phyloP scores from a whole-genome alignment of 2,888 invertebrate species.

The Scaptomyza tumidula region DNA sequence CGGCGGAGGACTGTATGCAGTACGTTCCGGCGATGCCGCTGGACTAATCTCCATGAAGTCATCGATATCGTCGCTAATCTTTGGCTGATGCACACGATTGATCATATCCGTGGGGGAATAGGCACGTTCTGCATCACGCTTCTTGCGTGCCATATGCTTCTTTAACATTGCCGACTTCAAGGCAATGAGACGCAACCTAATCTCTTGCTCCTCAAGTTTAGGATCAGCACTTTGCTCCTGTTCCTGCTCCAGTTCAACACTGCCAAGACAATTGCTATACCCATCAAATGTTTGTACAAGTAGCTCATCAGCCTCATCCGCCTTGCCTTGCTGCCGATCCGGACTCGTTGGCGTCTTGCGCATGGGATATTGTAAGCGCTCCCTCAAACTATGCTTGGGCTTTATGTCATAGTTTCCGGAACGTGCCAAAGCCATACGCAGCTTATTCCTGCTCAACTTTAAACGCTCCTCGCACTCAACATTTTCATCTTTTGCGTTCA shows the following conservation, averaged over 20 bases:
- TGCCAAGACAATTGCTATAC: conserved; percentile 13
- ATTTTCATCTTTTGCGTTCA: conserved; percentile 44
- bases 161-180: conserved; percentile 83
- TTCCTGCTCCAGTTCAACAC: conserved; percentile 57
- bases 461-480: conserved; percentile 47
- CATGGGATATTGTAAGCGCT: conserved; percentile 57
- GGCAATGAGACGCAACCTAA: conserved; percentile 82
- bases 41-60: conserved; percentile 83
- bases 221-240: conserved; percentile 34
- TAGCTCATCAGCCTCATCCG: conserved; percentile 3
- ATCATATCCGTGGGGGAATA: conserved; percentile 84
- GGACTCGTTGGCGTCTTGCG: conserved; percentile 52
- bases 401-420: conserved; percentile 48
- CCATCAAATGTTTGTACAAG: conserved; percentile 11
- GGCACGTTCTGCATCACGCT: conserved; percentile 82
- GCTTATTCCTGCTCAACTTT: conserved; percentile 74
- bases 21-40: conserved; percentile 79
- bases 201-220: conserved; percentile 46
- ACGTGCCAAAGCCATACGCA: conserved; percentile 76
- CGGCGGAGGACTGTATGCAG: conserved; percentile 54
- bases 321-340: conserved; percentile 3
- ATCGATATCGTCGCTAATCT: conserved; percentile 60
- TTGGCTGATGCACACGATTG: conserved; percentile 65
- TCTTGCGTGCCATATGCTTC: conserved; percentile 82
- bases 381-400: conserved; percentile 64